Evolutionary conservation across 2,888 invertebrate genomes (phyloP), one percentile per base, ranked within the genome.

Genomic region (Caenorhabditis japonica): DNA sequence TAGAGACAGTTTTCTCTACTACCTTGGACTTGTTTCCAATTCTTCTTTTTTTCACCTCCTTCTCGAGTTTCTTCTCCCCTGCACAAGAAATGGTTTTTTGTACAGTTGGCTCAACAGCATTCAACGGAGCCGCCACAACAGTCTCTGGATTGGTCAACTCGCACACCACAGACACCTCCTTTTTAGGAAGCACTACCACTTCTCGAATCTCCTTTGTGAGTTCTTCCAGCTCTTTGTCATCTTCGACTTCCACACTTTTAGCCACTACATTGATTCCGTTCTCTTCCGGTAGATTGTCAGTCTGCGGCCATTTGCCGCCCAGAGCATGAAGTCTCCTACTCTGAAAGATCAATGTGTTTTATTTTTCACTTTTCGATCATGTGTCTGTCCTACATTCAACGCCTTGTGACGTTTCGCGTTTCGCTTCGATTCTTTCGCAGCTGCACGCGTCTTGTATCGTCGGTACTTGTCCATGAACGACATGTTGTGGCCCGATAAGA

Each of bases 381-480:
- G 21, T 10, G 30, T 30, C 7, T 38, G 27, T 47, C 62, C 55
- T 39, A 64, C 64, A 41, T 64, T 49, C 64, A 64, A 15, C 10
- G 64, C 64, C 56, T 55, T 56, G 55, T 56, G 49, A 19, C 56
- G 64, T 43, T 64, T 47, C 34, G 46, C 56, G 34, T 49, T 55
- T 27, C 64, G 39, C 15, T 64, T 64, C 49, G 41, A 15, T 17
- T 64, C 64, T 13, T 64, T 64, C 5, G 64, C 55, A 0, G 64
- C 49, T 4, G 64, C 47, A 27, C 55, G 53, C 21, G 41, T 55
- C 30, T 64, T 64, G 49, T 64, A 64, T 23, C 64, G 64, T 1
- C 64, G 55, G n/a, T 64, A 64, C 49, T 55, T 55, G 21, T 47
- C 41, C 64, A 64, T 64, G 46, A 64, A 64, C 19, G 55, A 49